phyloP scores from a whole-genome alignment of 1,140 invertebrate species.

The Hormaphis cornu region DNA sequence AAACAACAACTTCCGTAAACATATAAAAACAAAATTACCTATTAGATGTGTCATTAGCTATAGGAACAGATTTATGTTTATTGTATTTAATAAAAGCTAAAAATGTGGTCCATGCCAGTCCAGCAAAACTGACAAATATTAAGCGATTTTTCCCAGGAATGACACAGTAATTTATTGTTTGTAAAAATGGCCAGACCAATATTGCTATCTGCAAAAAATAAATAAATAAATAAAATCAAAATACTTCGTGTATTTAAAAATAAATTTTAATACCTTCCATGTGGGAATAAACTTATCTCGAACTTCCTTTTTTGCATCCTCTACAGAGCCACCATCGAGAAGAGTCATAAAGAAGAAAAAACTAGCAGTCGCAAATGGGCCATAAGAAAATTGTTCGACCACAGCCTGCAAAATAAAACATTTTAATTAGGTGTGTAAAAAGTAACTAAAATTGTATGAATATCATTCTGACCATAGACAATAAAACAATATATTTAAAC shows the following conservation, averaged over 20 bases:
- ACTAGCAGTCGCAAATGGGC: constrained; percentile 64
- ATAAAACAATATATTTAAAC: no score
- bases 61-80: background rate
- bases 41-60: background rate
- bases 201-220: constrained; percentile 54
- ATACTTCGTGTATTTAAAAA: background rate
- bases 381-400: constrained; percentile 71
- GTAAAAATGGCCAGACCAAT: constrained; percentile 69
- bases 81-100: constrained; percentile 72
- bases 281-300: constrained; percentile 67
- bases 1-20: background rate
- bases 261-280: constrained; percentile 55
- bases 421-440: constrained; percentile 31
- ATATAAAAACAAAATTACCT: background rate
- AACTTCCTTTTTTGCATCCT: constrained; percentile 58
- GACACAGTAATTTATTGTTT: constrained; percentile 70
- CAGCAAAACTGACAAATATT: constrained; percentile 68
- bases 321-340: constrained; percentile 58
- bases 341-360: constrained; percentile 75
- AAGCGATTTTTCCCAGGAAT: constrained; percentile 69
- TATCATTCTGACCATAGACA: no score
- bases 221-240: background rate
- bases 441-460: no score
- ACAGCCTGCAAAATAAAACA: constrained; percentile 51
- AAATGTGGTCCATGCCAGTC: constrained; percentile 74